Percentiles rank a stretch among this genome's conserved stretches.
These are phyloP conservation scores for Papilio protenor DNA, from an alignment of 2,888 invertebrate species.

Conservation along the genomic window DNA sequence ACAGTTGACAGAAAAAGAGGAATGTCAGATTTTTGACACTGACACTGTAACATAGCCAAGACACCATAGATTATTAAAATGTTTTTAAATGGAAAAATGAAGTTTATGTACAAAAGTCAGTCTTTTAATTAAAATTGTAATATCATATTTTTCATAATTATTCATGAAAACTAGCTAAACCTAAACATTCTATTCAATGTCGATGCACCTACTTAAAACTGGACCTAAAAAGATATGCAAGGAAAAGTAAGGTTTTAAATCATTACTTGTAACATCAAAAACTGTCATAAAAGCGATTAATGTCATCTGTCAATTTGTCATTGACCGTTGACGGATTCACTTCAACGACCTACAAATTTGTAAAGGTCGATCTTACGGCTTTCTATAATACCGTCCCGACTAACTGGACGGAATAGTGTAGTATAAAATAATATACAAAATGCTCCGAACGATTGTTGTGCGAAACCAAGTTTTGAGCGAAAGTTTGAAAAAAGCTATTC, in stretches of 20 bases:
- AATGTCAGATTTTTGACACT: conserved; percentile 44
- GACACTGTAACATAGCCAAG: conserved; percentile 39
- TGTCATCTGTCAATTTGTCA: conserved; percentile 43
- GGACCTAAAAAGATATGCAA: too few species aligned
- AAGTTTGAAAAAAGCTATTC: conserved; percentile 84
- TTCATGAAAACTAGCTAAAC: background rate
- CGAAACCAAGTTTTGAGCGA: conserved; percentile 88
- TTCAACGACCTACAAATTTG: conserved; percentile 77
- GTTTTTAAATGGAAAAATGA: background rate
- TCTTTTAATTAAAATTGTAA: too few species aligned
- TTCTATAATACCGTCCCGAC: conserved; percentile 70
- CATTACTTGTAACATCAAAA: background rate
- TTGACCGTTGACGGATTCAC: conserved; percentile 45
- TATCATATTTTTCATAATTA: background rate
- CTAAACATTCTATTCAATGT: too few species aligned
- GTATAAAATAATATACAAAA: conserved; percentile 68
- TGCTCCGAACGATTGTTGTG: conserved; percentile 90
- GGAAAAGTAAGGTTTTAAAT: too few species aligned
- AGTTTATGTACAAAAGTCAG: too few species aligned
- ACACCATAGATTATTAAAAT: background rate
- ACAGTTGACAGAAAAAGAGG: conserved; percentile 76
- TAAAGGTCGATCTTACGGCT: conserved; percentile 77
- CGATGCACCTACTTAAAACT: too few species aligned
- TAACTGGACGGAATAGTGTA: conserved; percentile 73
- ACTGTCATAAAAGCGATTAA: background rate